These are phyloP conservation scores for Merops nubicus DNA, from an alignment of 2,113 vertebrate genomes.

Conservation along the genomic window DNA sequence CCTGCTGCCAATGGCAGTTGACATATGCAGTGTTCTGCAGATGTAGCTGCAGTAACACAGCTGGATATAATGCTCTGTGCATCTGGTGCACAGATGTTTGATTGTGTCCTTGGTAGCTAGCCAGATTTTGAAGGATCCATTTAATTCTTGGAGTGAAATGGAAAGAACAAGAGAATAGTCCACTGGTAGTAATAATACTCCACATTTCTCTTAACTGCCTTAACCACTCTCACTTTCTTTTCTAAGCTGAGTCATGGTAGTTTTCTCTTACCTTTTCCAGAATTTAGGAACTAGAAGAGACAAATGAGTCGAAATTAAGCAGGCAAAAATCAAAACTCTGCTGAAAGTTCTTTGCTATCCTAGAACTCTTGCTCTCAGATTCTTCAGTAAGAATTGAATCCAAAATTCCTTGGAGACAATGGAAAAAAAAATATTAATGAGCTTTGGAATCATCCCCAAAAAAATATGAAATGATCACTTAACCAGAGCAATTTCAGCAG, in stretches of 20 bases:
- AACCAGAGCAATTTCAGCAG: neutral
- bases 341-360: neutral
- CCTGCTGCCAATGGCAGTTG: slow-evolving; percentile 28
- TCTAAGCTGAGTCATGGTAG: slow-evolving; percentile 19
- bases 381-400: neutral
- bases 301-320: neutral
- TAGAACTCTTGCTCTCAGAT: neutral
- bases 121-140: slow-evolving; percentile 66
- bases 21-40: slow-evolving; percentile 47
- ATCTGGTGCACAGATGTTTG: slow-evolving; percentile 76
- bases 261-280: slow-evolving; percentile 2
- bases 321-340: neutral
- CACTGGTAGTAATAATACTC: slow-evolving; percentile 5
- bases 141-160: slow-evolving; percentile 32
- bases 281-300: neutral
- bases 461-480: neutral
- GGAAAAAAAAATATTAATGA: neutral
- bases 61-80: slow-evolving; percentile 60
- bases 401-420: neutral
- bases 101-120: slow-evolving; percentile 52
- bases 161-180: slow-evolving; percentile 33
- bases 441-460: neutral
- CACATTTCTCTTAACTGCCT: slow-evolving; percentile 7
- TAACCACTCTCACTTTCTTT: slow-evolving; percentile 1
- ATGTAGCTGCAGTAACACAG: slow-evolving; percentile 70